phyloP scores from a whole-genome alignment of 2,113 vertebrate species.

The Onychorhynchus coronatus region DNA sequence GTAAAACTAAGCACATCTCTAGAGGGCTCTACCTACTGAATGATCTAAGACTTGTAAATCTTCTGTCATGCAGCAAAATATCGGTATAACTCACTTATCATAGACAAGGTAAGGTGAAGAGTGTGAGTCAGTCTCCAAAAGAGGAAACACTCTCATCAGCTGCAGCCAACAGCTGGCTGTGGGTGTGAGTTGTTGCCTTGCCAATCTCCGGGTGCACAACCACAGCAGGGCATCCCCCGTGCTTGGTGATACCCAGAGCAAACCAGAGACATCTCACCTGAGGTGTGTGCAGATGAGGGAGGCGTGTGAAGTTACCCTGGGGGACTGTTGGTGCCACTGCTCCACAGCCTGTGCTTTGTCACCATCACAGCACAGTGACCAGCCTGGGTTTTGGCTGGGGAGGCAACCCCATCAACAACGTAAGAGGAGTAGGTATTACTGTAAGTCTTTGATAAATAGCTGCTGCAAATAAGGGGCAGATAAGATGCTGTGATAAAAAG shows the following conservation, averaged over 20 bases:
- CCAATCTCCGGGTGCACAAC: accelerated
- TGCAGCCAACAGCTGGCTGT: background rate
- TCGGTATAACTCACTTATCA: background rate
- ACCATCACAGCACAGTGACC: accelerated
- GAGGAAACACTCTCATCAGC: background rate
- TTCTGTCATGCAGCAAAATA: background rate
- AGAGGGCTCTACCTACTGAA: background rate
- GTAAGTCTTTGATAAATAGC: slow-evolving; percentile 26
- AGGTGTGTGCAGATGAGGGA: background rate
- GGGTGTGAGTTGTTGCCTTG: background rate
- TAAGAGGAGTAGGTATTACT: background rate
- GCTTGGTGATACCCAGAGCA: background rate
- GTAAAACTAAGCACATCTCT: background rate
- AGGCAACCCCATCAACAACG: background rate
- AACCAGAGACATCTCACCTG: background rate
- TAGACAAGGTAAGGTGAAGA: background rate
- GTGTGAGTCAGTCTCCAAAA: background rate
- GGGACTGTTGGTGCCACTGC: background rate
- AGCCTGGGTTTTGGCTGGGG: background rate
- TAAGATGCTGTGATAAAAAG: slow-evolving; percentile 51
- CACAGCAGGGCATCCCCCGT: accelerated
- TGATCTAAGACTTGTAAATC: background rate
- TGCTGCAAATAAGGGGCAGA: slow-evolving; percentile 35
- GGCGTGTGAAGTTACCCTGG: accelerated
- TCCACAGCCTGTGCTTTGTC: background rate